Conservation (phyloP, 2,797 vertebrate genomes). For the Halcyon leucocephala region DNA sequence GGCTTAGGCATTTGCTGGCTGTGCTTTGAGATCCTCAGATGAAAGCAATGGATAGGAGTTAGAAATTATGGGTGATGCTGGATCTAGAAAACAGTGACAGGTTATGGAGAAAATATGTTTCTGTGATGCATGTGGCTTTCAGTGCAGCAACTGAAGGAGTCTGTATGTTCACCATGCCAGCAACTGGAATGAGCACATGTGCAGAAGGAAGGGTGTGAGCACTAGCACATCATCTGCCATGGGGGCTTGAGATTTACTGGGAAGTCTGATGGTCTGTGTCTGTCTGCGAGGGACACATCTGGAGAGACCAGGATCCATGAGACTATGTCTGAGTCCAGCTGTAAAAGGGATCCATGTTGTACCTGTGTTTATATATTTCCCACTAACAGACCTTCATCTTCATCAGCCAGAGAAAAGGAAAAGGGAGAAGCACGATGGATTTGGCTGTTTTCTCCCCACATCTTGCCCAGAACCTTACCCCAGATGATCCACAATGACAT, state of each 20-base stretch:
- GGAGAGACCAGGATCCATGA: too few species aligned
- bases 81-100: background rate
- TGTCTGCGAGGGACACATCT: background rate
- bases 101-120: background rate
- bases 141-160: background rate
- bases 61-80: background rate
- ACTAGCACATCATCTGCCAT: background rate
- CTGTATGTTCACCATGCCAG: background rate
- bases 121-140: background rate
- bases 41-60: background rate
- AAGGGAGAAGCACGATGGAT: background rate
- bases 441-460: background rate
- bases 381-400: background rate
- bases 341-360: background rate
- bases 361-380: background rate
- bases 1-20: background rate
- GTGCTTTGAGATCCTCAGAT: background rate
- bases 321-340: background rate
- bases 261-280: background rate
- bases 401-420: background rate
- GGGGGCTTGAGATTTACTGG: background rate
- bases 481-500: background rate
- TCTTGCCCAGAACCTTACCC: background rate
- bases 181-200: rapidly evolving
- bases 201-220: background rate